These are phyloP conservation scores for Drosophila kambysellisi DNA, from an alignment of 2,888 invertebrate genomes.

Conservation along the genomic window DNA sequence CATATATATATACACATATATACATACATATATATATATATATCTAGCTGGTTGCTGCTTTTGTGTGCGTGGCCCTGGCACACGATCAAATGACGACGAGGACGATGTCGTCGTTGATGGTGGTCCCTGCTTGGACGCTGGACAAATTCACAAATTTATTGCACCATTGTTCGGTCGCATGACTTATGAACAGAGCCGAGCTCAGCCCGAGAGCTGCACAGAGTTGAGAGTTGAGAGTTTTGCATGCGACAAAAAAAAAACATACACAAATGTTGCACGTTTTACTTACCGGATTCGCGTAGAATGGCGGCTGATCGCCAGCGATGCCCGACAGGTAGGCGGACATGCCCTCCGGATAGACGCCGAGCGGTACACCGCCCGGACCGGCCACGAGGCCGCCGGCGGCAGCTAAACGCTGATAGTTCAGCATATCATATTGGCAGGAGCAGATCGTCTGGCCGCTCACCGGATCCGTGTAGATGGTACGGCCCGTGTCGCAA, in stretches of 20 bases:
- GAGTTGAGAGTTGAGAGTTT: conserved; percentile 8
- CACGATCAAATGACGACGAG: conserved; percentile 76
- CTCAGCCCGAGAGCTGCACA: conserved; percentile 3
- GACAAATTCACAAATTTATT: conserved; percentile 81
- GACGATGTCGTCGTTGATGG: conserved; percentile 46
- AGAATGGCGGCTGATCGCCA: conserved; percentile 94
- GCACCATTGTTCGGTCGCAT: conserved; percentile 75
- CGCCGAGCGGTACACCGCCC: conserved; percentile 91
- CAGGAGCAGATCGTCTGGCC: conserved; percentile 96
- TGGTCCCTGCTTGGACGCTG: conserved; percentile 67
- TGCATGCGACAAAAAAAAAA: conserved; percentile 1
- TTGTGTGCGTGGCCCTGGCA: conserved; percentile 52
- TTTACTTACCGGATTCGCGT: conserved; percentile 92
- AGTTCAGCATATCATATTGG: conserved; percentile 93
- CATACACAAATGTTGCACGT: neutral
- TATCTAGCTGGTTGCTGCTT: conserved; percentile 2
- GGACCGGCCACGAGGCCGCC: conserved; percentile 85
- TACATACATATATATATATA: neutral
- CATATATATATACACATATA: neutral
- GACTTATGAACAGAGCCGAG: conserved; percentile 69
- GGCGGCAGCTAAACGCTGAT: conserved; percentile 89
- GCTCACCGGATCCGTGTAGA: conserved; percentile 95
- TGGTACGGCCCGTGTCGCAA: conserved; percentile 96
- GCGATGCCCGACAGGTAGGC: conserved; percentile 94
- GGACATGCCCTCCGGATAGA: conserved; percentile 93